Evolutionary conservation across 2,113 vertebrate genomes (phyloP), one percentile per base, ranked within the genome.

Genomic region (Oplegnathus fasciatus): DNA sequence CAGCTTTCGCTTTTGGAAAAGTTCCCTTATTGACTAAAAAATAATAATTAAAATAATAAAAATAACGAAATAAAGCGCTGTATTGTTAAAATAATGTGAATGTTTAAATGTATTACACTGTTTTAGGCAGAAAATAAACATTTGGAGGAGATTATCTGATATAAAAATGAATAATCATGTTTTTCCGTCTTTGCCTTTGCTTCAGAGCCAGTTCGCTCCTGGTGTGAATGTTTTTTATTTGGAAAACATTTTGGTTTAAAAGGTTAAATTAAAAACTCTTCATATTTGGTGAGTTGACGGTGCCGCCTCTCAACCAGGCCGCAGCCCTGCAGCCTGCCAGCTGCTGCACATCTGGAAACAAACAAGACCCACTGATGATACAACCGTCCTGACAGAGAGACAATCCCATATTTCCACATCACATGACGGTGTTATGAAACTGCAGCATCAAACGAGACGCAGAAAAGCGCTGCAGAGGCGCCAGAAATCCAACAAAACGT

Each of bases 311-410:
- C 2, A 2, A 55, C 18, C 76, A 89, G 89, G 84, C 87, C 84
- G 52, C 78, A 88, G 28, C 42, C 28, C 48, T 55, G 82, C 86
- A 70, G 54, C 68, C n/a, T 26, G 60, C 26, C 64, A 68, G 61
- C 65, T 78, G 61, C 60, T 78, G 75, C 6, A 32, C 54, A 37
- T 68, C 42, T 67, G 40, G 50, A 40, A 68, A 77, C 52, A 66
- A 34, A 50, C 54, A 66, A n/a, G 10, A 13, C 1, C 7, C 34
- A 0, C 57, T 22, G 17, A 71, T 52, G 26, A 17, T 17, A 11
- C 37, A 42, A 57, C 11, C 11, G 50, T 9, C 13, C 17, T 50
- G 4, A 13, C 24, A 50, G 0, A 61, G 2, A 73, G 5, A 58
- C 11, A 37, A 60, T 26, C 30, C 6, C n/a, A 2, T 20, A n/a